These are phyloP conservation scores for Erebia epiphron DNA, from an alignment of 2,888 invertebrate genomes.

Conservation along the genomic window DNA sequence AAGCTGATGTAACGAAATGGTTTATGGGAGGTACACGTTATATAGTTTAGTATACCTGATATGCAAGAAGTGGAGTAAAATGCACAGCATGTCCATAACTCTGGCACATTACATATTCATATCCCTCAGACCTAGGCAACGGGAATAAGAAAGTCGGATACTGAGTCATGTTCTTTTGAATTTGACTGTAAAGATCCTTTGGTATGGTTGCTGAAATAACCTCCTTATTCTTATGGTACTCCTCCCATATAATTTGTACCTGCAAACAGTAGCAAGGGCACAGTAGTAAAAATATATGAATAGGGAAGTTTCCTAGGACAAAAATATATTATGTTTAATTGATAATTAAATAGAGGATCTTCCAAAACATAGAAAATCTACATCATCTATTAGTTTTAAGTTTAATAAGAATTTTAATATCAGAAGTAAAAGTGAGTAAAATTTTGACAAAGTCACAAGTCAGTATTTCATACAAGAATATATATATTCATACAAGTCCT, in stretches of 20 bases:
- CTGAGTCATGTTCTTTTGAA: conserved; percentile 82
- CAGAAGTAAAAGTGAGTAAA: too few species aligned
- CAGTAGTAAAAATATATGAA: neutral
- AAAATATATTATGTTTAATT: too few species aligned
- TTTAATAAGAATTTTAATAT: too few species aligned
- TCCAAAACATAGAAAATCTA: too few species aligned
- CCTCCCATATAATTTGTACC: conserved; percentile 89
- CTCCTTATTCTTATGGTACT: conserved; percentile 90
- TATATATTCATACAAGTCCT: too few species aligned
- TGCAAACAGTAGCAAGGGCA: neutral
- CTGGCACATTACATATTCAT: conserved; percentile 93
- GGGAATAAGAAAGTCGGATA: conserved; percentile 90
- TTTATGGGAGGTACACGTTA: neutral
- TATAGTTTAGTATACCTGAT: conserved; percentile 83
- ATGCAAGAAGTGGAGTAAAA: conserved; percentile 92
- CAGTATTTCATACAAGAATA: too few species aligned
- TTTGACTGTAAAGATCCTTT: conserved; percentile 79
- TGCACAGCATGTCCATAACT: conserved; percentile 88
- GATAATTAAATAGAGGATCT: too few species aligned
- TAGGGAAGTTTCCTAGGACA: neutral
- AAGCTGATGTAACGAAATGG: too few species aligned
- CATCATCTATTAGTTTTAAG: too few species aligned
- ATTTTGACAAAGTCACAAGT: too few species aligned
- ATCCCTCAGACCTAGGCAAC: conserved; percentile 91
- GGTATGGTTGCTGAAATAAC: conserved; percentile 89